phyloP scores from a whole-genome alignment of 2,113 vertebrate genomes.

The Calypte anna region DNA sequence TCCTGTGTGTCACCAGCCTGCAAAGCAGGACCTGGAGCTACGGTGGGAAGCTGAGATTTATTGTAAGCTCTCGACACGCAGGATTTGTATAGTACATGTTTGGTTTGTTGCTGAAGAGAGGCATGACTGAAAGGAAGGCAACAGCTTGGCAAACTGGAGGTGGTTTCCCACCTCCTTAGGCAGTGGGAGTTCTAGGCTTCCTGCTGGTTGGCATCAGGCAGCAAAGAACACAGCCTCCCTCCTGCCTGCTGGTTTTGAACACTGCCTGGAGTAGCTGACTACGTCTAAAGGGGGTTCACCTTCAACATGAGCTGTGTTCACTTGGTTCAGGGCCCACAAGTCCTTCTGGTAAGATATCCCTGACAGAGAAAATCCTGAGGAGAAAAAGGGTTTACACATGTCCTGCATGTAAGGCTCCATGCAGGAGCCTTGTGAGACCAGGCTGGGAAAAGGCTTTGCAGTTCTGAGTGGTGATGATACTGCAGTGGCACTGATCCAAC shows the following conservation, averaged over 20 bases:
- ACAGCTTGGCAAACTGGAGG: neutral
- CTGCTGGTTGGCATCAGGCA: neutral
- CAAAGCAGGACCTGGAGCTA: neutral
- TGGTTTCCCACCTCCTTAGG: neutral
- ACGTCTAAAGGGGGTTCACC: neutral
- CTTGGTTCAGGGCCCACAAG: neutral
- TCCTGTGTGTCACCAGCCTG: neutral
- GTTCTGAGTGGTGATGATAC: neutral
- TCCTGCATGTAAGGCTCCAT: no score
- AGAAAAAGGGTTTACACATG: neutral
- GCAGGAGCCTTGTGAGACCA: neutral
- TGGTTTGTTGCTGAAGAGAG: neutral
- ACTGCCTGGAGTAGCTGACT: neutral
- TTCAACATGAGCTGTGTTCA: accelerated
- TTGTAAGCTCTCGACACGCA: neutral
- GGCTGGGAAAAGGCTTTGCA: neutral
- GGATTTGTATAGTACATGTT: neutral
- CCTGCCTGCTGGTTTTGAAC: neutral
- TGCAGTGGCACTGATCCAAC: neutral
- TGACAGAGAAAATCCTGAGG: neutral
- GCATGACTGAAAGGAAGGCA: neutral
- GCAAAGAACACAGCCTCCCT: neutral
- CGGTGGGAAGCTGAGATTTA: neutral
- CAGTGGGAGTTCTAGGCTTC: neutral
- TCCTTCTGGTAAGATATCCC: neutral